Percentiles rank a stretch among this genome's conserved stretches.
Conservation (phyloP, 2,888 invertebrate species). For the Notodonta ziczac region DNA sequence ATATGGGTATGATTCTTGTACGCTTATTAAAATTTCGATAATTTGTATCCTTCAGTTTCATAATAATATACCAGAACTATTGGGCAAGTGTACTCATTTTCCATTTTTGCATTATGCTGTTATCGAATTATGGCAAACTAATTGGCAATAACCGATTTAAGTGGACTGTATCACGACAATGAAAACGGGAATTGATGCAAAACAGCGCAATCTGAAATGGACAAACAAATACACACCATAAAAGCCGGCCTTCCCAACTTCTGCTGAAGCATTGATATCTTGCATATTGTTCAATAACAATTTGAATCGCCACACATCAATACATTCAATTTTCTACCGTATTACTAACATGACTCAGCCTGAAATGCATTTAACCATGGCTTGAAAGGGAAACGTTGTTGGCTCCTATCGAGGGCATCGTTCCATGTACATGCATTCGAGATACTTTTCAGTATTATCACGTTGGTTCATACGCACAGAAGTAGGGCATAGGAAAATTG, state of each 20-base stretch:
- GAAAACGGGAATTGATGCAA: neutral
- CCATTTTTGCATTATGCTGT: no score
- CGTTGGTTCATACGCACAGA: slow-evolving; percentile 6
- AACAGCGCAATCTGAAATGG: neutral
- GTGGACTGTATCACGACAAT: neutral
- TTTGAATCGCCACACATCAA: neutral
- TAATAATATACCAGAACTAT: no score
- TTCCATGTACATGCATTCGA: slow-evolving; percentile 12
- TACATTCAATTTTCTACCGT: slow-evolving; percentile 8
- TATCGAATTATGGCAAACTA: neutral
- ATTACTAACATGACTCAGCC: rapidly evolving
- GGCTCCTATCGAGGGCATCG: slow-evolving; percentile 5
- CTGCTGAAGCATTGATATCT: slow-evolving; percentile 28
- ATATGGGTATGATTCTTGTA: no score
- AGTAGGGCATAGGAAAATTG: neutral
- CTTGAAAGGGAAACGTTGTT: neutral
- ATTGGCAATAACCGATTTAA: neutral
- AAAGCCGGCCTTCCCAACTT: slow-evolving; percentile 22
- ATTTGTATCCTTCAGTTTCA: no score
- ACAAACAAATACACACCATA: slow-evolving; percentile 17
- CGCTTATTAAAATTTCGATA: no score
- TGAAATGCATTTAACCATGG: neutral
- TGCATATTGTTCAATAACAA: slow-evolving; percentile 21
- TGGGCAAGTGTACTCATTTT: no score
- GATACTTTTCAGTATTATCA: slow-evolving; percentile 9